A percentile compares a stretch with the other conserved stretches of the same genome.
Conservation (phyloP, 2,888 invertebrate species). For the Caenorhabditis sp. region DNA sequence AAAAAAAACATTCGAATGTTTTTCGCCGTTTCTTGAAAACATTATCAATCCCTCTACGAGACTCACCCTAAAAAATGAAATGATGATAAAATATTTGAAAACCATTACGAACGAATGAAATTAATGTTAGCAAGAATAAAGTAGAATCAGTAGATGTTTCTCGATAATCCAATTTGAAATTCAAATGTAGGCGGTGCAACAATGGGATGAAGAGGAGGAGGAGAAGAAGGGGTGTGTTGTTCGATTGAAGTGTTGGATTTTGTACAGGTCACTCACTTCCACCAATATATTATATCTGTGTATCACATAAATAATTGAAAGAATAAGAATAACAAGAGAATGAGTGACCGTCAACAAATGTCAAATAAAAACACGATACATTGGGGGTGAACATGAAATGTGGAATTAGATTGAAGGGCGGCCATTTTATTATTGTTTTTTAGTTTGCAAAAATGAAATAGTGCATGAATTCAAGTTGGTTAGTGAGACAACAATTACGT, state of each 20-base stretch:
- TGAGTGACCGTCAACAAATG: not conserved
- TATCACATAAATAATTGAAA: not conserved
- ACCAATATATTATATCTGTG: not conserved
- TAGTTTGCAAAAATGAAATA: not conserved
- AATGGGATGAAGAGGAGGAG: not conserved
- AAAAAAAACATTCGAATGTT: no score
- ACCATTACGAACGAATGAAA: not conserved
- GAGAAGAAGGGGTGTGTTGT: not conserved
- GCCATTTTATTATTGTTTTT: not conserved
- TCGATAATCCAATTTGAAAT: no score
- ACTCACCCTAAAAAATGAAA: not conserved
- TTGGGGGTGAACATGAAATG: not conserved
- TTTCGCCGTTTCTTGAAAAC: no score
- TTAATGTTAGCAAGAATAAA: not conserved
- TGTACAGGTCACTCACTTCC: not conserved
- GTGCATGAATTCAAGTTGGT: not conserved
- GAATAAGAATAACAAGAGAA: not conserved
- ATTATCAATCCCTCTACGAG: no score
- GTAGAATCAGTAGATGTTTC: not conserved
- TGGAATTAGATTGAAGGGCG: not conserved
- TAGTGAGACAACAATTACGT: no score
- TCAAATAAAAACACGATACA: not conserved
- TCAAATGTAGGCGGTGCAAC: no score
- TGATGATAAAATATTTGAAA: not conserved
- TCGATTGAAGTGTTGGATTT: not conserved